Evolutionary conservation across 2,797 vertebrate genomes (phyloP).

Genomic region (Echeneis naucrates): DNA sequence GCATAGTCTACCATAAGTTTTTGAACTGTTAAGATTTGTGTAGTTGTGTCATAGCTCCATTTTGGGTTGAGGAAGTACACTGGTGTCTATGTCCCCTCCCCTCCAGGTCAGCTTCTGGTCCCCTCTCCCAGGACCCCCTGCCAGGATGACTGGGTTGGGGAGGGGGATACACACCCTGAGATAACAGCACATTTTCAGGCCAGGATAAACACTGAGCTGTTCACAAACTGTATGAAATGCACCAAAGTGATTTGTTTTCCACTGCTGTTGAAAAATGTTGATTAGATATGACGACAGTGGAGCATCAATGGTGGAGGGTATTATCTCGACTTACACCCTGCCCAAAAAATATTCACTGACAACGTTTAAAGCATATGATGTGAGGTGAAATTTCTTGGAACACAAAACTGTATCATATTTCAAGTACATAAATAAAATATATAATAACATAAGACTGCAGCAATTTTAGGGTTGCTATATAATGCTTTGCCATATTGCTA

Average conservation of each 20-base stretch:
- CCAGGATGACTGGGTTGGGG: slow-evolving; percentile 55
- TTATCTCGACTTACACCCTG: slow-evolving; percentile 34
- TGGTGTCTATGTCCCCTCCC: slow-evolving; percentile 59
- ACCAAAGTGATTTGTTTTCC: slow-evolving; percentile 54
- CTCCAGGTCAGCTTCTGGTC: slow-evolving; percentile 70
- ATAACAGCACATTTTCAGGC: slow-evolving; percentile 76
- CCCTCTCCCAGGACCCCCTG: slow-evolving; percentile 81
- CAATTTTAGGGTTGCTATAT: background rate
- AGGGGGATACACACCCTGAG: slow-evolving; percentile 70
- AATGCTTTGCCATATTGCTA: background rate
- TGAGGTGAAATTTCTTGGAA: slow-evolving; percentile 5
- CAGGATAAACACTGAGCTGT: slow-evolving; percentile 76
- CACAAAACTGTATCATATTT: background rate
- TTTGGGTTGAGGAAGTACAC: slow-evolving; percentile 23
- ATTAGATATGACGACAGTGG: slow-evolving; percentile 47
- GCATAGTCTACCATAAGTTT: slow-evolving; percentile 36
- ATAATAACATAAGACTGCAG: background rate
- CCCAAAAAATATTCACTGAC: slow-evolving; percentile 10
- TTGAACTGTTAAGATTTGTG: slow-evolving; percentile 46
- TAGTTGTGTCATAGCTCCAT: slow-evolving; percentile 40
- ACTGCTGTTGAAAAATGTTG: slow-evolving; percentile 60
- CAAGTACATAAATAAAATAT: background rate
- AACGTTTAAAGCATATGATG: slow-evolving; percentile 23
- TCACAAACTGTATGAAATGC: slow-evolving; percentile 52
- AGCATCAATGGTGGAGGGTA: slow-evolving; percentile 33